A percentile compares a stretch with the other conserved stretches of the same genome.
Evolutionary conservation across 53 echinoderm and acorn worm species (phyloP).

Genomic region (Crossaster papposus): DNA sequence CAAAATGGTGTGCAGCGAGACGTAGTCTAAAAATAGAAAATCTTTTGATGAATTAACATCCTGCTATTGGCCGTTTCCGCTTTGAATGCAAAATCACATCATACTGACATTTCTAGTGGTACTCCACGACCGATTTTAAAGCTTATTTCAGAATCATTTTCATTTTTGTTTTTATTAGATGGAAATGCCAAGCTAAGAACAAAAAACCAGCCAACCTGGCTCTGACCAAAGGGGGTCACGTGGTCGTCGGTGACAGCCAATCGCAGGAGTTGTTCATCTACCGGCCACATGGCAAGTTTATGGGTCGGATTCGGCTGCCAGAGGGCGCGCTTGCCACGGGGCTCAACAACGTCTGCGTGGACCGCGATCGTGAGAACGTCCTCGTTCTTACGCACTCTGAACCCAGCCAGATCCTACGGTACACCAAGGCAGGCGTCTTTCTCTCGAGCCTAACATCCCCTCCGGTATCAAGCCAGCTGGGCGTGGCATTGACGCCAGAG

Average conservation of each 20-base stretch:
- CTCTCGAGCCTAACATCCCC: not conserved
- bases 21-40: too few species aligned
- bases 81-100: too few species aligned
- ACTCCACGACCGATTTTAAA: not conserved
- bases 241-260: slow-evolving; percentile 23
- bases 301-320: not conserved
- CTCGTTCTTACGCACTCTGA: not conserved
- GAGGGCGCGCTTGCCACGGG: not conserved
- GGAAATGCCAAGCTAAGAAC: not conserved
- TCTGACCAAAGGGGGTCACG: not conserved
- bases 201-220: slow-evolving; percentile 1
- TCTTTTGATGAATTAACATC: too few species aligned
- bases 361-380: not conserved
- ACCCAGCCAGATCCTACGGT: slow-evolving; percentile 15
- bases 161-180: not conserved
- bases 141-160: not conserved
- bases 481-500: not conserved
- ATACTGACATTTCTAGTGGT: too few species aligned
- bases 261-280: slow-evolving; percentile 30
- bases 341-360: slow-evolving; percentile 32
- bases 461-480: slow-evolving; percentile 12
- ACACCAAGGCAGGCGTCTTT: not conserved
- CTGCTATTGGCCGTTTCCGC: too few species aligned
- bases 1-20: too few species aligned
- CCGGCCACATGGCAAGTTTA: not conserved